phyloP scores from a whole-genome alignment of 1,140 invertebrate species.

The Zaprionus ghesquierei region DNA sequence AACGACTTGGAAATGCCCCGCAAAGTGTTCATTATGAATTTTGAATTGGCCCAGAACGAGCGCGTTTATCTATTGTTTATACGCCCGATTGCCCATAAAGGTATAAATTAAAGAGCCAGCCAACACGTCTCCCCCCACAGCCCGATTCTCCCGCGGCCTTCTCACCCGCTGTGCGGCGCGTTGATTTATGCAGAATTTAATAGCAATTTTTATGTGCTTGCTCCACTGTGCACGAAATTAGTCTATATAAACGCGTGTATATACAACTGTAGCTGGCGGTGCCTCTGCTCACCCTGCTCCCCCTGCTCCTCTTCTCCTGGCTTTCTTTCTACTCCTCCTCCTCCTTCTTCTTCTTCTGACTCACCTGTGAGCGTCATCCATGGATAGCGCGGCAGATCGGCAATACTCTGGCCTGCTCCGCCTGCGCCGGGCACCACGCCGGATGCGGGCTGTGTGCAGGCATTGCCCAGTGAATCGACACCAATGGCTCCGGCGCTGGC shows the following conservation, averaged over 20 bases:
- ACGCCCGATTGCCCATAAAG: slow-evolving; percentile 49
- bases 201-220: slow-evolving; percentile 35
- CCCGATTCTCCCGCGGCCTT: no score
- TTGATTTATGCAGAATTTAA: slow-evolving; percentile 59
- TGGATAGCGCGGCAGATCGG: slow-evolving; percentile 95
- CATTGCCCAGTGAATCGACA: slow-evolving; percentile 80
- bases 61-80: slow-evolving; percentile 78
- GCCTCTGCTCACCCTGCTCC: no score
- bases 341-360: slow-evolving; percentile 17
- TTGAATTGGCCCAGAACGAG: slow-evolving; percentile 60
- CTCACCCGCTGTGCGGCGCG: slow-evolving; percentile 1
- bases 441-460: slow-evolving; percentile 85
- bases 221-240: slow-evolving; percentile 25
- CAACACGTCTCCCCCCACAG: not conserved
- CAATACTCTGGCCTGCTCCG: slow-evolving; percentile 87
- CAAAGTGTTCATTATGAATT: slow-evolving; percentile 77
- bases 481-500: slow-evolving; percentile 84
- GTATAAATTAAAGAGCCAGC: slow-evolving; percentile 51
- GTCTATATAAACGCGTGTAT: not conserved
- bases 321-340: no score
- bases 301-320: no score
- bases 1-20: slow-evolving; percentile 71
- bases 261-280: not conserved
- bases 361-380: slow-evolving; percentile 98
- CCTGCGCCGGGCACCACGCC: slow-evolving; percentile 83